Evolutionary conservation across 2,888 invertebrate species (phyloP).

Genomic region (Erynnis tages): DNA sequence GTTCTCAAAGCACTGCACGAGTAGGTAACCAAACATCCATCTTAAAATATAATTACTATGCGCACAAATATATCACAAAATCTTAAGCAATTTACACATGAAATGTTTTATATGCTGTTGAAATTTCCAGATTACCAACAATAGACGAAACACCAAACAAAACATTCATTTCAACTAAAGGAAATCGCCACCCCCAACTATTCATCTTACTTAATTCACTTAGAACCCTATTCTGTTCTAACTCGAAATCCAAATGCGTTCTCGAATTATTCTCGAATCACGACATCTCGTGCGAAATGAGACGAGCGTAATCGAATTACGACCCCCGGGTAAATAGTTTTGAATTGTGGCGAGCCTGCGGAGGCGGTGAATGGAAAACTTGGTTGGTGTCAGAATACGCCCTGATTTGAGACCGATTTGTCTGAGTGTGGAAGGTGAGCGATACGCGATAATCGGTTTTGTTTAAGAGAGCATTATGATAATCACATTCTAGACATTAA

Average conservation of each 20-base stretch:
- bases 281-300: constrained; percentile 61
- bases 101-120: neutral
- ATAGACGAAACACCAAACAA: constrained; percentile 37
- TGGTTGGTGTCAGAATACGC: constrained; percentile 31
- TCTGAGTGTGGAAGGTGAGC: neutral
- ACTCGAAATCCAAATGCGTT: constrained; percentile 50
- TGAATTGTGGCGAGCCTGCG: constrained; percentile 44
- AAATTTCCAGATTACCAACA: constrained; percentile 1
- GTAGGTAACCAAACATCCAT: too few relatives aligned
- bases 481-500: neutral
- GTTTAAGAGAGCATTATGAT: neutral
- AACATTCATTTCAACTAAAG: constrained; percentile 30
- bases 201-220: constrained; percentile 72
- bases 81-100: too few relatives aligned
- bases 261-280: constrained; percentile 64
- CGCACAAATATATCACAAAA: too few relatives aligned
- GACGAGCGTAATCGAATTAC: constrained; percentile 66
- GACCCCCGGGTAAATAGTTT: constrained; percentile 53
- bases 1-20: too few relatives aligned
- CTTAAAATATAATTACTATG: too few relatives aligned
- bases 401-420: constrained; percentile 8
- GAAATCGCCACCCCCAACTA: constrained; percentile 40
- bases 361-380: constrained; percentile 34
- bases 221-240: constrained; percentile 52
- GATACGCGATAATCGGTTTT: neutral